phyloP scores from a whole-genome alignment of 2,113 vertebrate genomes.

The Smithornis capensis region DNA sequence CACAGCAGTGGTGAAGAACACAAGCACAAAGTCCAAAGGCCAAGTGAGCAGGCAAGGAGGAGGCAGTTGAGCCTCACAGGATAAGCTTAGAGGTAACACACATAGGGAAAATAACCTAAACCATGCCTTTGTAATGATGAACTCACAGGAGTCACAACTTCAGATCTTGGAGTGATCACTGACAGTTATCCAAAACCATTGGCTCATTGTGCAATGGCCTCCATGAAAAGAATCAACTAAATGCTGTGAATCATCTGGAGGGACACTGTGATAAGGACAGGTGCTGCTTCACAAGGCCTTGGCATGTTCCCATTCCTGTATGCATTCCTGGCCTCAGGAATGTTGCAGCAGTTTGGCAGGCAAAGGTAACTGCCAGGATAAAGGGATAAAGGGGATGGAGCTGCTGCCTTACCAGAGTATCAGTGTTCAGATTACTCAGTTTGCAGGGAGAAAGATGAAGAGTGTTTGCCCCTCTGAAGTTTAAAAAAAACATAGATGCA shows the following conservation, averaged over 20 bases:
- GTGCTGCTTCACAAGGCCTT: neutral
- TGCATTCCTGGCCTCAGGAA: neutral
- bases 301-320: neutral
- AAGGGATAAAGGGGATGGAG: neutral
- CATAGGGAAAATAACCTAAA: neutral
- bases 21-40: neutral
- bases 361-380: neutral
- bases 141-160: neutral
- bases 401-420: neutral
- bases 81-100: neutral
- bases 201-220: neutral
- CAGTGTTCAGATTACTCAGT: neutral
- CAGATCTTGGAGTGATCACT: neutral
- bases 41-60: neutral
- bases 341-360: neutral
- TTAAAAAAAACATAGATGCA: neutral
- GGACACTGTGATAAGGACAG: neutral
- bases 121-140: neutral
- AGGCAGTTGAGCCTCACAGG: neutral
- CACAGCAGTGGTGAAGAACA: neutral
- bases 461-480: neutral
- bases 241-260: neutral
- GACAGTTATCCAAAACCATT: neutral
- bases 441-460: neutral
- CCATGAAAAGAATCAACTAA: neutral